These are phyloP conservation scores for Drosophila novamexicana DNA, from an alignment of 1,140 invertebrate species.

Conservation along the genomic window DNA sequence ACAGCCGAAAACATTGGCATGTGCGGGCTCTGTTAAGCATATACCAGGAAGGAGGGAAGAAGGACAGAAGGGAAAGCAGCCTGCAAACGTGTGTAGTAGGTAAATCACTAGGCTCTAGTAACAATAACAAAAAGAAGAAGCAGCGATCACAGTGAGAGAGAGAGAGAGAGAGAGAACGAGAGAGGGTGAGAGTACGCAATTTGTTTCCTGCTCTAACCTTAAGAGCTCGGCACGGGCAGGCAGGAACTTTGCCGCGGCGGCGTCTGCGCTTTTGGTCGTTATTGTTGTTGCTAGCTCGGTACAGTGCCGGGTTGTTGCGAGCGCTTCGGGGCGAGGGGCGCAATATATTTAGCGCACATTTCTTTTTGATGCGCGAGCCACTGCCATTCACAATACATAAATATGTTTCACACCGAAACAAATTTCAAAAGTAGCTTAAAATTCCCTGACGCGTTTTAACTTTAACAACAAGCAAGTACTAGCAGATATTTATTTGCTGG, in stretches of 20 bases:
- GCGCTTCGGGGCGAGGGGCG: slow-evolving; percentile 21
- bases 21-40: slow-evolving; percentile 59
- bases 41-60: slow-evolving; percentile 41
- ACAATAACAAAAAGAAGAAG: slow-evolving; percentile 25
- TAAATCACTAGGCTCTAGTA: slow-evolving; percentile 35
- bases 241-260: slow-evolving; percentile 28
- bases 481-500: slow-evolving; percentile 59
- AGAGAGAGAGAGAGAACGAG: not conserved
- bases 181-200: slow-evolving; percentile 19
- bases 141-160: not conserved
- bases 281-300: slow-evolving; percentile 44
- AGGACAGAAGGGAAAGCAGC: slow-evolving; percentile 29
- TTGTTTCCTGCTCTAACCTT: slow-evolving; percentile 26
- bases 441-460: slow-evolving; percentile 56
- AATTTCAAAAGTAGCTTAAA: slow-evolving; percentile 67
- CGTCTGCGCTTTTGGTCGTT: slow-evolving; percentile 37
- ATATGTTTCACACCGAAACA: slow-evolving; percentile 59
- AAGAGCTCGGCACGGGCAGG: slow-evolving; percentile 4
- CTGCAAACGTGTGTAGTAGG: slow-evolving; percentile 51
- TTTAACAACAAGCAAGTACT: slow-evolving; percentile 37
- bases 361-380: slow-evolving; percentile 14
- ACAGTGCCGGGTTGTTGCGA: slow-evolving; percentile 50
- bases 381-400: slow-evolving; percentile 41
- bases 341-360: slow-evolving; percentile 51
- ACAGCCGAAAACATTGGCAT: slow-evolving; percentile 50